Evolutionary conservation across 2,888 invertebrate genomes (phyloP), one percentile per base, ranked within the genome.

Genomic region (Philonicus albiceps): DNA sequence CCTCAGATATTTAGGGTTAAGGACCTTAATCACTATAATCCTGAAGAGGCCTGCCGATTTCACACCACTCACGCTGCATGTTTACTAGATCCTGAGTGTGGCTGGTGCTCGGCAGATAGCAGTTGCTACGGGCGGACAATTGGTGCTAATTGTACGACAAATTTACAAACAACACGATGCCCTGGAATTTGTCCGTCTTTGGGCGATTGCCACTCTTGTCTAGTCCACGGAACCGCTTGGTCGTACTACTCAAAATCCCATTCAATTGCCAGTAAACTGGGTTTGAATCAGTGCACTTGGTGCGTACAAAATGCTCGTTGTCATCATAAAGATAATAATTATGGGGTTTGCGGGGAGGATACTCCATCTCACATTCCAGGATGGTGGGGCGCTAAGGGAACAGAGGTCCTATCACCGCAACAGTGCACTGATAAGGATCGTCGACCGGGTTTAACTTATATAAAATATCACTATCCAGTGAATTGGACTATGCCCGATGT

Each of bases 271-370:
- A 95, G 95, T 89, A 96, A 96, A 90, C 91, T 97, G 85, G 95
- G 96, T 30, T 92, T 97, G 3, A 95, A 96, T 85, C 96, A 96
- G 89, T 97, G 97, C 90, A 96, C 96, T 72, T 98, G 98, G 98
- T 98, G 98, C 91, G 98, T 98, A 1, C 97, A 98, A 91, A 97
- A 97, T 90, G 97, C 97, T 0, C 94, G 96, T 72, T 98, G 98
- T 90, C 97, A 98, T 91, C 96, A 96, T 89, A 96, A 96, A 90
- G 96, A 97, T 90, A 96, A 96, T 94, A 93, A 92, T 90, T 91
- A 90, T 86, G 97, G 97, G 0, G 96, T 96, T 8, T 97, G 97
- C 89, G 97, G 97, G 0, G 97, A 97, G 90, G 96, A 96, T 89
- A 96, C 96, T 30, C 96, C 96, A 0, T 96, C 96, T 8, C 96